Conservation (phyloP, 2,113 vertebrate genomes). For the Xenus cinereus region DNA sequence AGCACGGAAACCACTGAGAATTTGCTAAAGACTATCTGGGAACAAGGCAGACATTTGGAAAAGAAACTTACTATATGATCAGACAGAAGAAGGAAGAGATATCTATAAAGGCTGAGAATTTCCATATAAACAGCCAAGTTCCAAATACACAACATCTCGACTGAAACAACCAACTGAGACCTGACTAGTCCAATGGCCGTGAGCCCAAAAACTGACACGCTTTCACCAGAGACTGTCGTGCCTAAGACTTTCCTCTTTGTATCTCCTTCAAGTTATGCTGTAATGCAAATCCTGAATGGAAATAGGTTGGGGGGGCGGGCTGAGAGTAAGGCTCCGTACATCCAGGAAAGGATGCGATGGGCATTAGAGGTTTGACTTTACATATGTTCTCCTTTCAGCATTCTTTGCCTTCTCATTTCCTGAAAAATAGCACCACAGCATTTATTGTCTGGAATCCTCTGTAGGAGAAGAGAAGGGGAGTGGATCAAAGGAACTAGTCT, state of each 20-base stretch:
- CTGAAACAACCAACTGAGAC: not conserved
- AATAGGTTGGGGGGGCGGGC: not conserved
- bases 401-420: slow-evolving; percentile 35
- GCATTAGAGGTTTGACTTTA: not conserved
- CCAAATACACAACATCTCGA: not conserved
- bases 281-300: not conserved
- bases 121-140: not conserved
- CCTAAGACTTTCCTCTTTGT: not conserved
- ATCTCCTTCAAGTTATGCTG: not conserved
- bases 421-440: slow-evolving; percentile 15
- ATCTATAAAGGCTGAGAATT: not conserved
- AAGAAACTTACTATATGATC: not conserved
- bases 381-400: not conserved
- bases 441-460: slow-evolving; percentile 30
- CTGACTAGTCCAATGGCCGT: not conserved
- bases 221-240: not conserved
- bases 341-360: not conserved
- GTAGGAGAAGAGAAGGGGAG: slow-evolving; percentile 3
- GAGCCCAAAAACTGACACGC: not conserved
- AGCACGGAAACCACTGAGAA: not conserved
- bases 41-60: not conserved
- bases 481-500: not conserved
- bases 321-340: not conserved
- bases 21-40: not conserved
- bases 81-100: not conserved